Evolutionary conservation across 2,888 invertebrate genomes (phyloP).

Genomic region (Cosmopolites sordidus): DNA sequence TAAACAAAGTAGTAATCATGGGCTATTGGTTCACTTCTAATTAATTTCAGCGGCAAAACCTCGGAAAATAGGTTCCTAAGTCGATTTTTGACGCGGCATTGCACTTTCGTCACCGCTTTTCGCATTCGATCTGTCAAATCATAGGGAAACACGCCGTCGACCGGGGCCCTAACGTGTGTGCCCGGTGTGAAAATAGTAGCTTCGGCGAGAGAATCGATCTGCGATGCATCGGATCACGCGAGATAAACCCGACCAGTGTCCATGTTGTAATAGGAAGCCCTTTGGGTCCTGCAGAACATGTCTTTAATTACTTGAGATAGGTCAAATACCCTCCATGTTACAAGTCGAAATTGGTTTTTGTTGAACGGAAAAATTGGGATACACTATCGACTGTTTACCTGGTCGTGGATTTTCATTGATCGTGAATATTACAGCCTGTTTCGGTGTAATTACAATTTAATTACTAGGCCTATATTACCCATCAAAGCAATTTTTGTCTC

Average conservation of each 20-base stretch:
- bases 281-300: slow-evolving; percentile 11
- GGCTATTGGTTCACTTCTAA: too few species aligned
- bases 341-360: not conserved
- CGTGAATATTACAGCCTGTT: too few species aligned
- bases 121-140: not conserved
- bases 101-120: not conserved
- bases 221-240: not conserved
- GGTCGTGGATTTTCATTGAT: too few species aligned
- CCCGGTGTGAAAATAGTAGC: slow-evolving; percentile 6
- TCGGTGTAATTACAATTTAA: too few species aligned
- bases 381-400: too few species aligned
- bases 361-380: not conserved
- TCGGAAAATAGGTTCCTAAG: not conserved
- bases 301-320: slow-evolving; percentile 24
- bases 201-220: not conserved
- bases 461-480: too few species aligned
- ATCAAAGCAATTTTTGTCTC: too few species aligned
- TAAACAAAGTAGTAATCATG: too few species aligned
- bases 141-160: not conserved
- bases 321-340: slow-evolving; percentile 6
- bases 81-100: not conserved
- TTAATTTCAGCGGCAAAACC: not conserved
- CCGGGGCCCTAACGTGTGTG: not conserved
- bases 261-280: slow-evolving; percentile 2
- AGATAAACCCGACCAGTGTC: not conserved